Evolutionary conservation across 2,113 vertebrate species (phyloP).

Genomic region (Salvator merianae): DNA sequence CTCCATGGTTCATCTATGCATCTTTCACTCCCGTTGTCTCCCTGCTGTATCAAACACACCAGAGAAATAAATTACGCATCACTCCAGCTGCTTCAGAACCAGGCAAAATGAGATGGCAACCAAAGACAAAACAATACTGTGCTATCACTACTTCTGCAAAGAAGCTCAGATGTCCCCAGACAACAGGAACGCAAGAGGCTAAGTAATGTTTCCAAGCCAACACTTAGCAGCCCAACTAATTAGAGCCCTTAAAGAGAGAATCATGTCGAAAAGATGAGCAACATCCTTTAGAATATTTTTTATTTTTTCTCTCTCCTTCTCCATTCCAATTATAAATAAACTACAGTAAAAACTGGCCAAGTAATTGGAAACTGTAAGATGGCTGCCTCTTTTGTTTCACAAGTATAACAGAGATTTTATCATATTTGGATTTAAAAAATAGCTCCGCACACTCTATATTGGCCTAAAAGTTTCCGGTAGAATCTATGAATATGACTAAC

Average conservation of each 20-base stretch:
- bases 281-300: conserved; percentile 45
- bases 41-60: conserved; percentile 58
- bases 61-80: conserved; percentile 60
- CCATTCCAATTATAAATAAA: conserved; percentile 64
- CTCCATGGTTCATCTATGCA: conserved; percentile 72
- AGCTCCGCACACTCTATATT: conserved; percentile 67
- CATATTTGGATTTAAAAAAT: conserved; percentile 60
- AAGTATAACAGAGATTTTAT: conserved; percentile 20
- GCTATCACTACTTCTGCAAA: conserved; percentile 74
- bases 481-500: conserved; percentile 63
- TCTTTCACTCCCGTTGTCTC: conserved; percentile 65
- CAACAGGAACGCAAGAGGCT: conserved; percentile 76
- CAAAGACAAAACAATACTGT: conserved; percentile 73
- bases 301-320: not conserved
- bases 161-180: conserved; percentile 73
- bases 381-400: conserved; percentile 55
- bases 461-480: conserved; percentile 75
- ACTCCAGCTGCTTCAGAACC: conserved; percentile 67
- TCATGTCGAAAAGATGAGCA: conserved; percentile 67
- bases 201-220: conserved; percentile 78
- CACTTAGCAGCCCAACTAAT: conserved; percentile 70
- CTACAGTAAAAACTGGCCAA: conserved; percentile 64
- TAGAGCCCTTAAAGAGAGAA: conserved; percentile 77
- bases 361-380: conserved; percentile 58
- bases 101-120: conserved; percentile 76